Percentiles rank a stretch among this genome's conserved stretches.
Conservation (phyloP, 2,113 vertebrate genomes). For the Serilophus lunatus region DNA sequence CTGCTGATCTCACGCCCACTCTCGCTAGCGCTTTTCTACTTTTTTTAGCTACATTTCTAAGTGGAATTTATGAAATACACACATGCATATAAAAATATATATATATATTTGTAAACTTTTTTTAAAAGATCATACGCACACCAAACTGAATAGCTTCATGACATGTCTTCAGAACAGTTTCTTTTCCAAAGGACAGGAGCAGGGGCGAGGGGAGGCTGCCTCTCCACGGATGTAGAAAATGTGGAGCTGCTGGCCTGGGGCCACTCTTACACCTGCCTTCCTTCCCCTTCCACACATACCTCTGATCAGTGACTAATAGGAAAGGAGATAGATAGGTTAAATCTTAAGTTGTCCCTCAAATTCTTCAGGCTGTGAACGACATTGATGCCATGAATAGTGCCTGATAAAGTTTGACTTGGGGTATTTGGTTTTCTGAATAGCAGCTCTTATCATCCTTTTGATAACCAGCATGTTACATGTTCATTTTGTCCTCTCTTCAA, state of each 20-base stretch:
- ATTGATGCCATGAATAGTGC: neutral
- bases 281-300: neutral
- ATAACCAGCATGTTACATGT: neutral
- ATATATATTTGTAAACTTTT: conserved; percentile 45
- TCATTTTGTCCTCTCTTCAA: neutral
- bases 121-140: neutral
- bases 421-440: neutral
- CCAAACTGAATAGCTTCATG: neutral
- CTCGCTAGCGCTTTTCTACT: neutral
- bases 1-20: neutral
- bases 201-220: neutral
- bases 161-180: neutral
- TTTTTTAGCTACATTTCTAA: conserved; percentile 44
- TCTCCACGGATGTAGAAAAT: neutral
- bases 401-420: neutral
- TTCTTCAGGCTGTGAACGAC: neutral
- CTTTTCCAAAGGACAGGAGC: neutral
- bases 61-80: neutral
- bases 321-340: neutral
- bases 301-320: neutral
- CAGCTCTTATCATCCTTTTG: neutral
- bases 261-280: neutral
- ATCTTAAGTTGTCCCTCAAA: neutral
- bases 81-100: neutral
- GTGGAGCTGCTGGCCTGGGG: neutral